These are phyloP conservation scores for Pristionchus arcanus DNA, from an alignment of 2,888 invertebrate genomes.

Conservation along the genomic window DNA sequence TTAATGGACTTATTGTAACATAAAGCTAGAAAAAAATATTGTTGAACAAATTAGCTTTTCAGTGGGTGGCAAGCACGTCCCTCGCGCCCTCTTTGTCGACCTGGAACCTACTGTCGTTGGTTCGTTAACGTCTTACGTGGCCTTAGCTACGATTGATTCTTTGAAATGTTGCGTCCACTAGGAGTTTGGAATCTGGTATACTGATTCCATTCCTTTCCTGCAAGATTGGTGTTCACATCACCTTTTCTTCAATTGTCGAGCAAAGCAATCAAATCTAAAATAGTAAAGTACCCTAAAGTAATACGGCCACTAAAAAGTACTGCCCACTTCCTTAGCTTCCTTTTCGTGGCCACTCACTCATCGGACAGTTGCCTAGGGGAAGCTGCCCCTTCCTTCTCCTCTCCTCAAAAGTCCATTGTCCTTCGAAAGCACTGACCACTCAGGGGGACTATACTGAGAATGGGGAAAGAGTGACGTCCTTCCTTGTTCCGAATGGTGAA, in stretches of 20 bases:
- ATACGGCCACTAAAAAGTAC: conserved; percentile 10
- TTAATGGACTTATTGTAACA: too few relatives aligned
- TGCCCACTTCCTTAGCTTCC: not conserved
- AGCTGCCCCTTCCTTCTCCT: not conserved
- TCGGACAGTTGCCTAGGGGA: conserved; percentile 10
- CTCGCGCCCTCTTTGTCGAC: conserved; percentile 69
- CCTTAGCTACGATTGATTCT: too few relatives aligned
- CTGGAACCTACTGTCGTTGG: conserved; percentile 74
- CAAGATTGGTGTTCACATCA: too few relatives aligned
- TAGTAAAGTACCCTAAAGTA: too few relatives aligned
- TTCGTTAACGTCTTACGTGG: too few relatives aligned
- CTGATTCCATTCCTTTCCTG: too few relatives aligned
- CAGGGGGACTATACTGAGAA: not conserved
- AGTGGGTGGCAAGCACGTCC: conserved; percentile 84
- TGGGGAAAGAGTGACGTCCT: not conserved
- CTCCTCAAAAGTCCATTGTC: conserved; percentile 1
- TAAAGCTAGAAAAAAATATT: too few relatives aligned
- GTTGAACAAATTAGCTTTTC: too few relatives aligned
- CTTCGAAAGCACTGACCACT: not conserved
- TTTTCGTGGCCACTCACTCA: not conserved
- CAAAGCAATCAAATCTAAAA: too few relatives aligned
- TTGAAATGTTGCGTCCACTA: too few relatives aligned
- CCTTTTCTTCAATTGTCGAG: too few relatives aligned
- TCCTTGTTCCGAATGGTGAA: not conserved
- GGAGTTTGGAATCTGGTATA: too few relatives aligned